Conservation (phyloP, 1,140 invertebrate genomes). For the Drosophila ambigua region DNA sequence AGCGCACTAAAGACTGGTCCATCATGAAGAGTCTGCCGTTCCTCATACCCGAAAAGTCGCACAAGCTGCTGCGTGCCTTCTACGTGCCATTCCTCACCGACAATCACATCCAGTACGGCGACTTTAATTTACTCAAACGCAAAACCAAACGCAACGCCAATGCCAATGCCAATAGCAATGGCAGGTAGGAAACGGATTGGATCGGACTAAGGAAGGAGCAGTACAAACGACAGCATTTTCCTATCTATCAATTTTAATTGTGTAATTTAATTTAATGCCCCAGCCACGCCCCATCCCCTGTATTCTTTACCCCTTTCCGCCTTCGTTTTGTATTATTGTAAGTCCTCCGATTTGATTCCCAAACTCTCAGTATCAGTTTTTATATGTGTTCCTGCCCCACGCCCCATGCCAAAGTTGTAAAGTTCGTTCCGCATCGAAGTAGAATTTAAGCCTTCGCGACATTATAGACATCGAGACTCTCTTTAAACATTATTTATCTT, state of each 20-base stretch:
- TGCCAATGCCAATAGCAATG: slow-evolving; percentile 6
- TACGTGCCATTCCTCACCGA: slow-evolving; percentile 93
- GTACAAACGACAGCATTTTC: slow-evolving; percentile 20
- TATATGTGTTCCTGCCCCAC: neutral
- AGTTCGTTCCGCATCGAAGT: slow-evolving; percentile 61
- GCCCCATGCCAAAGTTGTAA: slow-evolving; percentile 72
- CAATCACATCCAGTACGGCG: slow-evolving; percentile 89
- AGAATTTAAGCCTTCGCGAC: slow-evolving; percentile 46
- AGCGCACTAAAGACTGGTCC: slow-evolving; percentile 89
- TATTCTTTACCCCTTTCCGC: too few relatives aligned
- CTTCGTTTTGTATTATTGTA: slow-evolving; percentile 5
- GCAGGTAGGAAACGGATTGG: slow-evolving; percentile 41
- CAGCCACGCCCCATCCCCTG: too few relatives aligned
- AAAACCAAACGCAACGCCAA: slow-evolving; percentile 70
- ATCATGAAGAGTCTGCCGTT: slow-evolving; percentile 90
- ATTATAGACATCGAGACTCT: slow-evolving; percentile 60
- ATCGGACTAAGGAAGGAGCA: neutral
- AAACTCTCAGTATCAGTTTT: slow-evolving; percentile 2
- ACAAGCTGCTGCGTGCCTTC: slow-evolving; percentile 92
- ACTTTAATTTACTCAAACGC: slow-evolving; percentile 92
- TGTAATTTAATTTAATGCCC: too few relatives aligned
- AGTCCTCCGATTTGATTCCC: slow-evolving; percentile 6
- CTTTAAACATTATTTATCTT: slow-evolving; percentile 13
- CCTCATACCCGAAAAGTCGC: slow-evolving; percentile 91
- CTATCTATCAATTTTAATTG: neutral